A percentile compares a stretch with the other conserved stretches of the same genome.
Evolutionary conservation across 2,797 vertebrate genomes (phyloP).

Genomic region (Acanthiza pusilla): DNA sequence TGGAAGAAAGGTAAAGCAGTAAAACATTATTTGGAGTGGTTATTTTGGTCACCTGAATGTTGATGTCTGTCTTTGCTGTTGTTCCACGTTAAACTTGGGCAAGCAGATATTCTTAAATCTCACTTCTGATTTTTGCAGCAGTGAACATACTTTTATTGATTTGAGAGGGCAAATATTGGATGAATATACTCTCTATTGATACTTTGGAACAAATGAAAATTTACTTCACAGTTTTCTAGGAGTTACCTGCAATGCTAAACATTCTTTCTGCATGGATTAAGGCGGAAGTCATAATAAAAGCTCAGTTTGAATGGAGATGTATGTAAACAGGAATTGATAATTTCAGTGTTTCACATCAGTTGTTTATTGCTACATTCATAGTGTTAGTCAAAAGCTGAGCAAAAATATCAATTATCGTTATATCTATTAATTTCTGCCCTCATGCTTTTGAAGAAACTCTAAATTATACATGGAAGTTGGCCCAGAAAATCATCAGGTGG

Average conservation of each 20-base stretch:
- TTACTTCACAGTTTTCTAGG: neutral
- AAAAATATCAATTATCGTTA: neutral
- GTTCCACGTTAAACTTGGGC: neutral
- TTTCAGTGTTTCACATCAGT: neutral
- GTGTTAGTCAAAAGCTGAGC: neutral
- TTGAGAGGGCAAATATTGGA: accelerated
- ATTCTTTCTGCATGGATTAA: neutral
- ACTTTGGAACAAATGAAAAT: neutral
- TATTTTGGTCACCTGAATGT: neutral
- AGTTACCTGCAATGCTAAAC: neutral
- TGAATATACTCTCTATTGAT: neutral
- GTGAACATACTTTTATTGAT: neutral
- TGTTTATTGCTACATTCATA: neutral
- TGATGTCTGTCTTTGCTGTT: neutral
- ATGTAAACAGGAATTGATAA: neutral
- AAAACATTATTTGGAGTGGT: neutral
- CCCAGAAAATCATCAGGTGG: neutral
- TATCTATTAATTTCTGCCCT: neutral
- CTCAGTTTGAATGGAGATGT: neutral
- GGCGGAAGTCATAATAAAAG: neutral
- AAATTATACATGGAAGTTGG: neutral
- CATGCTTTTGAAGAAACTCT: neutral
- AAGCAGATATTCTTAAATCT: neutral
- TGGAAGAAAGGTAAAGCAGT: neutral
- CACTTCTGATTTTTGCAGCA: neutral